phyloP scores from a whole-genome alignment of 2,797 vertebrate species.

The Rhinoraja longicauda region DNA sequence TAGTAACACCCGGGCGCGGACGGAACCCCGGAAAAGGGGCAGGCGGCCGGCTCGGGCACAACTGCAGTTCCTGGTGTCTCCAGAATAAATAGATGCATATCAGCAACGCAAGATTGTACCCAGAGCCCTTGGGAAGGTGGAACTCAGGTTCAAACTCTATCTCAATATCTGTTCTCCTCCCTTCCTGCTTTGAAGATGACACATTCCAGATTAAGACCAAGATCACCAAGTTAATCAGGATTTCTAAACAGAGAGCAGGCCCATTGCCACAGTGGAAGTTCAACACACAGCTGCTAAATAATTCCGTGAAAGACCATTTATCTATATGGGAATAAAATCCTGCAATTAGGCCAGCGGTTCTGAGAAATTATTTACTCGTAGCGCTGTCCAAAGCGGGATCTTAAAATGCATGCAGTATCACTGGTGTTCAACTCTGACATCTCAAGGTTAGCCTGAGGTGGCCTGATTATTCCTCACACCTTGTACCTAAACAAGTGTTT shows the following conservation, averaged over 20 bases:
- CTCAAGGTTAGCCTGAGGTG: background rate
- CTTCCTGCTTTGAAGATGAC: constrained; percentile 33
- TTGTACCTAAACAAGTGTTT: background rate
- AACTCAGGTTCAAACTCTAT: constrained; percentile 2
- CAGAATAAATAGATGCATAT: background rate
- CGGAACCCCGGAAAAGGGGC: too few relatives aligned
- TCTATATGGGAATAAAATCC: background rate
- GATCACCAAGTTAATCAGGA: constrained; percentile 14
- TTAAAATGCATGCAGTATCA: background rate
- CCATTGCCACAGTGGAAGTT: background rate
- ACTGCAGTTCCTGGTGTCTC: too few relatives aligned
- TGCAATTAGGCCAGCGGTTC: background rate
- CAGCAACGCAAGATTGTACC: background rate
- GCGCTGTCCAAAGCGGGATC: background rate
- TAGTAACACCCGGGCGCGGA: too few relatives aligned
- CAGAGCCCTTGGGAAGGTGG: background rate
- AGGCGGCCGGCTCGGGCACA: too few relatives aligned
- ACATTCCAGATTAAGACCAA: constrained; percentile 10
- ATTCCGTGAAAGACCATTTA: background rate
- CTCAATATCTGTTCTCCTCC: constrained; percentile 13
- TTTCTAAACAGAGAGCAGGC: constrained; percentile 13
- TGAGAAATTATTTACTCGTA: background rate
- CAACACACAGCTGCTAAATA: background rate
- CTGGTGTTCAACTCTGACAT: background rate
- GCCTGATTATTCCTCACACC: background rate